phyloP scores from a whole-genome alignment of 2,113 vertebrate species.

The Oryctolagus cuniculus region mOryCun1.1 NC_091439.1:21498501-21499000 shows the following conservation, averaged over 20 bases:
- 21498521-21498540: not conserved
- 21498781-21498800: not conserved
- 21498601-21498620: not conserved
- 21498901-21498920: too few relatives aligned
- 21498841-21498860: too few relatives aligned
- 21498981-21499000: too few relatives aligned
- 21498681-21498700: not conserved
- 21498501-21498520: conserved; percentile 8
- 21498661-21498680: too few relatives aligned
- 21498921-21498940: too few relatives aligned
- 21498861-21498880: too few relatives aligned
- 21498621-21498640: not conserved
- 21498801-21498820: not conserved
- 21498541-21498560: not conserved
- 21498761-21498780: not conserved
- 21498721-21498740: not conserved
- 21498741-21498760: too few relatives aligned
- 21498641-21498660: not conserved
- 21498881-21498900: too few relatives aligned
- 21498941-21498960: too few relatives aligned
- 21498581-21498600: not conserved
- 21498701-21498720: not conserved
- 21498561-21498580: not conserved
- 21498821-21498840: too few relatives aligned
- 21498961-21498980: too few relatives aligned